These are phyloP conservation scores for Pipa parva DNA, from an alignment of 2,113 vertebrate genomes.

Conservation along the genomic window DNA sequence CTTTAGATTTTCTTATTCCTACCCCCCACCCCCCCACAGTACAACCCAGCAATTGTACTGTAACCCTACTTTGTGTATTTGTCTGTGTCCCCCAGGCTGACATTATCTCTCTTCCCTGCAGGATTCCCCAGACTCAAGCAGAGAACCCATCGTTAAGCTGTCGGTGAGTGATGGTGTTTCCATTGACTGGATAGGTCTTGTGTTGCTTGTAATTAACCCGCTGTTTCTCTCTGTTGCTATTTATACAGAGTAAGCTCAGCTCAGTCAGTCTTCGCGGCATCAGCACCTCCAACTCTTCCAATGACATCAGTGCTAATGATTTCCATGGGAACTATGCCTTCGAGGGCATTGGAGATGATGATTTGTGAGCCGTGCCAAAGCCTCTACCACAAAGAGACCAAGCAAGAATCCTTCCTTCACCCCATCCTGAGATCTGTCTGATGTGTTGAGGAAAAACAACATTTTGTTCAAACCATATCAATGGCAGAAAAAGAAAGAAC, in stretches of 20 bases:
- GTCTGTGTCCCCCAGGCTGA: not conserved
- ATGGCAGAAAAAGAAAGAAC: constrained; percentile 39
- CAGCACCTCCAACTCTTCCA: constrained; percentile 82
- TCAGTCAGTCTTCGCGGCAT: constrained; percentile 90
- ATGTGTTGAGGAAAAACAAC: constrained; percentile 45
- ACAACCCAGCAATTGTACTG: no score
- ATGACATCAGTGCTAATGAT: constrained; percentile 79
- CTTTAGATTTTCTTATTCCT: not conserved
- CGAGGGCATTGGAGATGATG: constrained; percentile 96
- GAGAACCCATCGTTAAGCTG: constrained; percentile 87
- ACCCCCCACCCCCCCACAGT: no score
- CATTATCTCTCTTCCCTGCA: constrained; percentile 44
- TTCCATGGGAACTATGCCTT: constrained; percentile 97
- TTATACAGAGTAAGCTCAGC: constrained; percentile 84
- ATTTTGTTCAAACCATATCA: constrained; percentile 40
- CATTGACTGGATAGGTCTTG: not conserved
- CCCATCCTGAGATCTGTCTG: constrained; percentile 55
- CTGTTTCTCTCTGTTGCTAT: not conserved
- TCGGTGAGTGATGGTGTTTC: constrained; percentile 74
- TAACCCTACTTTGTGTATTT: not conserved
- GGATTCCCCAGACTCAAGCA: constrained; percentile 85
- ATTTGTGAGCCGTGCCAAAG: constrained; percentile 70
- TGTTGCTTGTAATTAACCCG: not conserved
- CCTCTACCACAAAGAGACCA: not conserved
- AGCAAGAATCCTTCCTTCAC: constrained; percentile 39